Base-by-base conservation (phyloP, 2,113 vertebrate species). In the Caloenas nicobarica region DNA sequence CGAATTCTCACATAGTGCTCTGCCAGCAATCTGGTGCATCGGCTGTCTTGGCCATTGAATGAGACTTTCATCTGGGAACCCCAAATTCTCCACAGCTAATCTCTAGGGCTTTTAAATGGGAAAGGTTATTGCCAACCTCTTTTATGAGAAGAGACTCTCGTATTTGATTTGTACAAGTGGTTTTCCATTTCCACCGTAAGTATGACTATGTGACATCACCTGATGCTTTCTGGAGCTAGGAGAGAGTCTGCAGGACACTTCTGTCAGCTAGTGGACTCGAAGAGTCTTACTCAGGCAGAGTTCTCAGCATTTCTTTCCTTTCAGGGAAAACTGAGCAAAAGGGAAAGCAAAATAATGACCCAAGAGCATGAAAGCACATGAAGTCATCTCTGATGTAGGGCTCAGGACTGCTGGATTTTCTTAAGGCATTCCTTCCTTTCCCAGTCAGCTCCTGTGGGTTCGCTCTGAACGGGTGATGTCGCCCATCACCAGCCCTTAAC, bases 11-110 rank as follows among this genome's bases (percentile, higher is more conserved):
- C 13, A 1, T 1, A 29, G 26, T 40, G 57, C 50, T 91, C 23
- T 88, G 66, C 21, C 46, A 78, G 71, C 44, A 90, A 66, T 64
- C 58, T 86, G 69, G 38, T 89, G 61, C 56, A 78, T 68, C 64
- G 77, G 40, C 79, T 4, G 2, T 81, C 40, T 80, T 29, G 44
- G 25, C 29, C 38, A 9, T 64, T 56, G 85, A 94, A 73, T 19
- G 36, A 46, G 31, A 38, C 24, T 70, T 89, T 51, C n/a, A 56
- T 5, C 42, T 51, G 18, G 68, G 33, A 88, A 48, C 34, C 48
- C 2, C 2, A 60, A 53, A 66, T 85, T 87, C 14, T 48, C 65
- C 83, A 29, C 51, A 13, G 48, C 69, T 86, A 34, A 57, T 84
- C 25, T 62, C 26, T 56, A 53, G 48, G 18, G 18, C 21, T 78